Evolutionary conservation across 2,888 invertebrate species (phyloP).

Genomic region (Toxonevra muliebris): DNA sequence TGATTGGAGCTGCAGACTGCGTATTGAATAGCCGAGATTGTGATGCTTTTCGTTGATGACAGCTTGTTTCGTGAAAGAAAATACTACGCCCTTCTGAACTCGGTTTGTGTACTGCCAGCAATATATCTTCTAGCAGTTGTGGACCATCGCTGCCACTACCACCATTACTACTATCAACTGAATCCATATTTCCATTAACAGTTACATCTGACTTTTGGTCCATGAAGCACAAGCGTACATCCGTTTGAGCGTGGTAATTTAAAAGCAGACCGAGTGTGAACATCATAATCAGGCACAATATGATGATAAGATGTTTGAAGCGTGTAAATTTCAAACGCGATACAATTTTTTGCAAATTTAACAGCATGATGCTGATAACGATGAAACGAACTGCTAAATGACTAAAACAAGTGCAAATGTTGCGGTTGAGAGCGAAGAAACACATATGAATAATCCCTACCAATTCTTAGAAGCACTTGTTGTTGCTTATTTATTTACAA

Average conservation of each 20-base stretch:
- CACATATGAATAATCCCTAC: no score
- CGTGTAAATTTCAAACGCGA: no score
- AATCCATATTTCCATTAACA: slow-evolving; percentile 2
- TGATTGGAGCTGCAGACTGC: slow-evolving; percentile 26
- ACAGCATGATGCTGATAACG: no score
- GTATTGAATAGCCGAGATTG: not conserved
- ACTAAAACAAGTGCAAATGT: no score
- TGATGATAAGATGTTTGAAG: no score
- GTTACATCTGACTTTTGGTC: slow-evolving; percentile 27
- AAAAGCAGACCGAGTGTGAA: slow-evolving; percentile 42
- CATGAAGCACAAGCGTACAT: slow-evolving; percentile 53
- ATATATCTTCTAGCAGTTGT: slow-evolving; percentile 52
- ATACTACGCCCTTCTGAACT: slow-evolving; percentile 53
- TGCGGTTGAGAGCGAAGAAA: no score
- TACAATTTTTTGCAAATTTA: no score
- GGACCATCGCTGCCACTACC: not conserved
- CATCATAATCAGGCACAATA: slow-evolving; percentile 19
- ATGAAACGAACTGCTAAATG: no score
- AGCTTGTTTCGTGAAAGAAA: slow-evolving; percentile 65
- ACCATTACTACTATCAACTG: not conserved
- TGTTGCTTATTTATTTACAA: no score
- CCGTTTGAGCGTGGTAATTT: slow-evolving; percentile 40
- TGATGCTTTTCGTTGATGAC: slow-evolving; percentile 39
- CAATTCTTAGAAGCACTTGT: no score
- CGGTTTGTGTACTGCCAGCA: slow-evolving; percentile 51